These are phyloP conservation scores for Pantherophis guttatus DNA, from an alignment of 2,113 vertebrate species.

Conservation along the genomic window DNA sequence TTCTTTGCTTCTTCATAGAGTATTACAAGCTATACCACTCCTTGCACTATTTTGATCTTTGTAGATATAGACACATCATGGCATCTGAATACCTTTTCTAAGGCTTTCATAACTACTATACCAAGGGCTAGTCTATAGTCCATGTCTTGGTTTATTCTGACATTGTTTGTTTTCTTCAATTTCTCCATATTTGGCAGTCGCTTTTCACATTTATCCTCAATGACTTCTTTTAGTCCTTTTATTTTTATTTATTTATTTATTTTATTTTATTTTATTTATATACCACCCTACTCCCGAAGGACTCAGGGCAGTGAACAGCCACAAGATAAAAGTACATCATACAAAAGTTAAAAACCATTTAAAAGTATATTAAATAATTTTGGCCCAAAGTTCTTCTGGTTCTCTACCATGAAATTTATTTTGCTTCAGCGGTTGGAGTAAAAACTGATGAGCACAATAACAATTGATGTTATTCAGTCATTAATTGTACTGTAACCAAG, in stretches of 20 bases:
- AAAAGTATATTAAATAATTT: no score
- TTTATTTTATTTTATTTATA: no score
- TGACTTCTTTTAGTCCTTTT: neutral
- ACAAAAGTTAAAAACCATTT: no score
- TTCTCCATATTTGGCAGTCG: neutral
- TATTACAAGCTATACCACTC: neutral
- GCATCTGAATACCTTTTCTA: neutral
- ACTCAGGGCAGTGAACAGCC: no score
- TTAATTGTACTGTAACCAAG: neutral
- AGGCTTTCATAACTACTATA: neutral
- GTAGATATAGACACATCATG: neutral
- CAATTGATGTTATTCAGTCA: neutral
- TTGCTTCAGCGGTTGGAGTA: neutral
- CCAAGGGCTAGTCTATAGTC: neutral
- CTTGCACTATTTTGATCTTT: neutral
- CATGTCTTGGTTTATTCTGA: neutral
- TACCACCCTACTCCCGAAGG: no score
- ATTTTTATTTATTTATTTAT: no score
- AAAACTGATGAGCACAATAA: neutral
- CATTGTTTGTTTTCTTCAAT: neutral
- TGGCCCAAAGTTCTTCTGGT: neutral
- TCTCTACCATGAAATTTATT: neutral
- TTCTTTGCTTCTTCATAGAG: neutral
- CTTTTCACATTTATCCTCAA: neutral
- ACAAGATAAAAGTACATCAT: no score